A percentile compares a stretch with the other conserved stretches of the same genome.
Evolutionary conservation across 2,113 vertebrate species (phyloP).

Genomic region (Atrichornis clamosus): DNA sequence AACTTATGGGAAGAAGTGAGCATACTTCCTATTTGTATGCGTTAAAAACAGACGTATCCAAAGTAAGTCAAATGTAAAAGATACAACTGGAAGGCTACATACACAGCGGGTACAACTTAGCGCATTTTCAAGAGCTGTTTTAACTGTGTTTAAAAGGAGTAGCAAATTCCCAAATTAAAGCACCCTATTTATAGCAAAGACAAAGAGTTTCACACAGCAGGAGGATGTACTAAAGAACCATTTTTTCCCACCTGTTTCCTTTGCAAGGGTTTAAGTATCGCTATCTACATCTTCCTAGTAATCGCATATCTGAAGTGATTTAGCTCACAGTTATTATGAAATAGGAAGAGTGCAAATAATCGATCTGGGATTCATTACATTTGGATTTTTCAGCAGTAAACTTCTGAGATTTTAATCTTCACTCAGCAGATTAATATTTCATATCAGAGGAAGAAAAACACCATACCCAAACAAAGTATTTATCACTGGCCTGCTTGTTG

Average conservation of each 20-base stretch:
- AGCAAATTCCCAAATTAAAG: slow-evolving; percentile 26
- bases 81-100: not conserved
- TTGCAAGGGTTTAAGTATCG: not conserved
- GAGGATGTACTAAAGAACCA: not conserved
- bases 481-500: not conserved
- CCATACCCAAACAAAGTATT: not conserved
- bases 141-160: not conserved
- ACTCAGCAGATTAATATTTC: not conserved
- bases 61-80: not conserved
- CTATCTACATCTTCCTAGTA: not conserved
- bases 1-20: not conserved
- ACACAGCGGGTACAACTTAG: not conserved
- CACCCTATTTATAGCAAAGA: slow-evolving; percentile 21
- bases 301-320: not conserved
- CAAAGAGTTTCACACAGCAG: slow-evolving; percentile 31
- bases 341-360: not conserved
- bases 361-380: not conserved
- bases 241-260: not conserved
- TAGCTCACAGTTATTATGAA: not conserved
- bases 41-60: not conserved
- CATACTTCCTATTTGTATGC: not conserved
- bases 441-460: not conserved
- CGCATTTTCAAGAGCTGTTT: not conserved
- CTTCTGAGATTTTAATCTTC: not conserved
- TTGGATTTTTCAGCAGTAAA: not conserved